Percentiles rank a stretch among this genome's conserved stretches.
Evolutionary conservation across 2,113 vertebrate species (phyloP).

Genomic region (Oryzias woworae): DNA sequence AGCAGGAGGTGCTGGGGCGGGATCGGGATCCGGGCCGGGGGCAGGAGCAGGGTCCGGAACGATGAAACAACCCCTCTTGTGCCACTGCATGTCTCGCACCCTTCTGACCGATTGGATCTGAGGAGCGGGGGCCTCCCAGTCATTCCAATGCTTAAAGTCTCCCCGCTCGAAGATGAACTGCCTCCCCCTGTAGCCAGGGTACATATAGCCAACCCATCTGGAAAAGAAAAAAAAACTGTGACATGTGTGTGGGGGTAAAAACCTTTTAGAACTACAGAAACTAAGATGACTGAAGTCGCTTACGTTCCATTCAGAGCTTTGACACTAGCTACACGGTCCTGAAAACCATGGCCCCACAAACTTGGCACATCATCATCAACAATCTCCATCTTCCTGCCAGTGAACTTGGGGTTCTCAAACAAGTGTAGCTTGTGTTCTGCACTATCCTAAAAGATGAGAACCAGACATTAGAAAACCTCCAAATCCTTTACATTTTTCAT

Average conservation of each 20-base stretch:
- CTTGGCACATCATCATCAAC: constrained; percentile 89
- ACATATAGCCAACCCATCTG: constrained; percentile 95
- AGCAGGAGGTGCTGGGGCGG: constrained; percentile 64
- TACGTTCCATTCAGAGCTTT: constrained; percentile 89
- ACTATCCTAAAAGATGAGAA: constrained; percentile 75
- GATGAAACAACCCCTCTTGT: constrained; percentile 82
- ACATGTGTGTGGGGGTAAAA: neutral
- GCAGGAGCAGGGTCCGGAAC: constrained; percentile 40
- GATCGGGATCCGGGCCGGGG: constrained; percentile 48
- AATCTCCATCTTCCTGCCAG: constrained; percentile 92
- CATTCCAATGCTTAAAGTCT: constrained; percentile 93
- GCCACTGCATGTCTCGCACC: constrained; percentile 92
- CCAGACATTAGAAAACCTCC: neutral
- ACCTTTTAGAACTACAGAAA: neutral
- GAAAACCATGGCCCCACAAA: constrained; percentile 92
- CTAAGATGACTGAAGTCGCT: constrained; percentile 51
- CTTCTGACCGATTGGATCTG: constrained; percentile 90
- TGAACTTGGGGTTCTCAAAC: constrained; percentile 85
- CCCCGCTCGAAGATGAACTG: constrained; percentile 89
- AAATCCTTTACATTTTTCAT: neutral
- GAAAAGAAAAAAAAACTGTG: neutral
- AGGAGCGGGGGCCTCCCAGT: constrained; percentile 87
- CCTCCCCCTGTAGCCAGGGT: constrained; percentile 88
- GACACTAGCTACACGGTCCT: constrained; percentile 88
- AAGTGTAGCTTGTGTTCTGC: constrained; percentile 89